Evolutionary conservation across 2,797 vertebrate species (phyloP).

Genomic region (Menidia menidia): DNA sequence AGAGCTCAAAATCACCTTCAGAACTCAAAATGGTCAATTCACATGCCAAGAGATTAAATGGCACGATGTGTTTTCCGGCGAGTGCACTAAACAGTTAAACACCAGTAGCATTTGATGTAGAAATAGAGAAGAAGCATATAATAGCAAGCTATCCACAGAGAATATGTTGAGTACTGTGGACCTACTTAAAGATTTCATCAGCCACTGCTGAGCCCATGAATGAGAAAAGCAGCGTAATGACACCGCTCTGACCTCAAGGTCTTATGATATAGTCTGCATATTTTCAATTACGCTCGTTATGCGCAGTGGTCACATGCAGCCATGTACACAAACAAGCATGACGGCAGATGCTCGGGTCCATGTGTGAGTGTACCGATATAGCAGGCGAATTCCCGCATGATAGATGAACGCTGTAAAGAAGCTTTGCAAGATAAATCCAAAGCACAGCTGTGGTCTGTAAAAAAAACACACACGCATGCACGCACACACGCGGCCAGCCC

Average conservation of each 20-base stretch:
- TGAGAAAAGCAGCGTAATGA: constrained; percentile 57
- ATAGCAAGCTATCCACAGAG: constrained; percentile 8
- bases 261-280: constrained; percentile 35
- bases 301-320: constrained; percentile 20
- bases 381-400: constrained; percentile 46
- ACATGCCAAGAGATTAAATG: constrained; percentile 32
- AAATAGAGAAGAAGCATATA: constrained; percentile 15
- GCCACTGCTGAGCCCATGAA: constrained; percentile 15
- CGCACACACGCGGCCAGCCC: constrained; percentile 18
- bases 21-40: constrained; percentile 17
- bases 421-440: constrained; percentile 81
- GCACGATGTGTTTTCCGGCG: constrained; percentile 19
- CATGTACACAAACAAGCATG: constrained; percentile 1
- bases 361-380: constrained; percentile 46
- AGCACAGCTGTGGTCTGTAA: constrained; percentile 78
- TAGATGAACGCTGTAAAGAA: constrained; percentile 75
- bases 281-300: constrained; percentile 49
- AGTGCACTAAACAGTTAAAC: background rate
- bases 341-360: constrained; percentile 16
- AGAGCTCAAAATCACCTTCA: constrained; percentile 19
- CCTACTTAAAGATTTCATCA: constrained; percentile 38
- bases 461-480: constrained; percentile 28
- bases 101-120: too few relatives aligned
- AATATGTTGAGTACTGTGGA: background rate
- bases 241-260: constrained; percentile 28